Evolutionary conservation across 35 echinoderm and acorn worm species (phyloP), one percentile per base, ranked within the genome.

Genomic region (Strongylocentrotus purpuratus): DNA sequence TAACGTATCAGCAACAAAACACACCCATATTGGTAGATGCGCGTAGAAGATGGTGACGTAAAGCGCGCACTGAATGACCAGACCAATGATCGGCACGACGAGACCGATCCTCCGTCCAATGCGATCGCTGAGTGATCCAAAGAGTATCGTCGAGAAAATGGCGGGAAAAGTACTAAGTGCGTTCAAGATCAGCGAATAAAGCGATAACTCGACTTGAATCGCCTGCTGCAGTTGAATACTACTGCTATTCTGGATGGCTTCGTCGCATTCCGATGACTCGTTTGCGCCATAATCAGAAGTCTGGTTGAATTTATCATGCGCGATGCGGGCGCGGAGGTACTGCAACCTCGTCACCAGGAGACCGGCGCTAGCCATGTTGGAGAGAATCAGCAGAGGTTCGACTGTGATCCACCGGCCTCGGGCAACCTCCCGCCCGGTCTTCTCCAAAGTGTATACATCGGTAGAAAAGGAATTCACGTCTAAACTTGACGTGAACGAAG

Each of bases 271-370:
- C 20, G 91, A 47, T 20, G 46, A 58, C 46, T 48, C 91, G 91
- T 50, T 58, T 3, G 87, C 87, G 87, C 87, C 87, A 25, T 11
- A 89, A 28, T 93, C 91, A 1, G 45, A 20, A 5, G 91, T 22
- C 12, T 93, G 91, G 91, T 93, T 93, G 91, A 93, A 93, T 31
- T 48, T 32, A 28, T 93, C 91, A 0, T 93, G 91, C 48, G 91
- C 91, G 45, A 93, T 93, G 46, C 91, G 45, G 33, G n/a, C 48
- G 46, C 91, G 91, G 17, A 93, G 91, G 14, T 93, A 93, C 28
- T 93, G 91, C n/a, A 93, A 46, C 46, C 91, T 93, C 46, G 91
- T 93, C 17, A 93, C 91, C 33, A 93, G 45, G 14, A 93, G 48
- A 6, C 45, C 48, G 28, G 33, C 48, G 91, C 91, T 93, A 10